A percentile compares a stretch with the other conserved stretches of the same genome.
Conservation (phyloP, 53 echinoderm and acorn worm species). For the Stichopus horrens region DNA sequence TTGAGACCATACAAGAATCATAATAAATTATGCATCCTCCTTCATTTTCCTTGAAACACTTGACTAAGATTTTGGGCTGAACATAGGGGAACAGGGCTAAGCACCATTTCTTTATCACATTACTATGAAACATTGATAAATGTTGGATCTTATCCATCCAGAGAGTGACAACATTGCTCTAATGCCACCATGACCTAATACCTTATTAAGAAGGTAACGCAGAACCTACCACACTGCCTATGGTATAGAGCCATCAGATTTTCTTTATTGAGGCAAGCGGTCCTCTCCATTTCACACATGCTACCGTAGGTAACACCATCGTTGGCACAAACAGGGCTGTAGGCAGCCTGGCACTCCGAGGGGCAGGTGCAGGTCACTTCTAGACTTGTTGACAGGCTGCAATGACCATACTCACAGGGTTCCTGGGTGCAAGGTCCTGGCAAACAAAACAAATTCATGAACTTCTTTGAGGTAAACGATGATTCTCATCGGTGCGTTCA, state of each 20-base stretch:
- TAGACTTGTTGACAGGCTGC: neutral
- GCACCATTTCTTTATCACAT: too few relatives aligned
- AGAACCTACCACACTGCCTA: neutral
- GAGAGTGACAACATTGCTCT: too few relatives aligned
- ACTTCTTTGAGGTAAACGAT: neutral
- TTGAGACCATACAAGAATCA: too few relatives aligned
- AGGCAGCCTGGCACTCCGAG: constrained; percentile 18
- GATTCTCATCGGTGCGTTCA: neutral
- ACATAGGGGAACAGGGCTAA: too few relatives aligned
- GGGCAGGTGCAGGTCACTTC: constrained; percentile 44
- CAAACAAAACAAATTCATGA: neutral
- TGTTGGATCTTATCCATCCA: too few relatives aligned
- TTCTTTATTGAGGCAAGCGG: constrained; percentile 58
- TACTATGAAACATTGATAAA: too few relatives aligned
- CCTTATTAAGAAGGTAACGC: neutral
- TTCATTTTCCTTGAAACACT: too few relatives aligned
- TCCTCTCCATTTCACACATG: constrained; percentile 65
- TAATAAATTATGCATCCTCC: too few relatives aligned
- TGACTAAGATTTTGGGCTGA: too few relatives aligned
- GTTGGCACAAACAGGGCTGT: constrained; percentile 63
- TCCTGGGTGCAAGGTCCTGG: constrained; percentile 38
- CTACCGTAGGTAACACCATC: constrained; percentile 69
- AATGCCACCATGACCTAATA: too few relatives aligned
- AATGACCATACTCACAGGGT: constrained; percentile 30
- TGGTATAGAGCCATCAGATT: constrained; percentile 48